These are phyloP conservation scores for Carcina quercana DNA, from an alignment of 2,888 invertebrate genomes.

Conservation along the genomic window DNA sequence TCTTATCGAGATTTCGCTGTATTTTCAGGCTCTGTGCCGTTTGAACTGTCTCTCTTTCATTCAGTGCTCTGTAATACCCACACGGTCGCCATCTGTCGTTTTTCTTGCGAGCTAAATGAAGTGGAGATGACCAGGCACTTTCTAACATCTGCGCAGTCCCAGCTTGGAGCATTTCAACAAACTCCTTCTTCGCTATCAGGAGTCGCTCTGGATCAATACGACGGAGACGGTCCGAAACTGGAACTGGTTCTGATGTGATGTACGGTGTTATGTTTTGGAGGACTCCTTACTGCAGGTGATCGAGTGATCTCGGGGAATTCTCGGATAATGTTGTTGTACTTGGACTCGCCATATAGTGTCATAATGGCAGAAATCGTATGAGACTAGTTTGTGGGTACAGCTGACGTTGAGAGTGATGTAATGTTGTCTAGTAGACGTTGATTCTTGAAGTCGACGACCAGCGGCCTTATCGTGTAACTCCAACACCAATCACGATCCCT, in stretches of 20 bases:
- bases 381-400: too few relatives aligned
- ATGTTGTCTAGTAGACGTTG: too few relatives aligned
- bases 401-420: too few relatives aligned
- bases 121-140: slow-evolving; percentile 14
- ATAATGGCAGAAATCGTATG: too few relatives aligned
- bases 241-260: slow-evolving; percentile 9
- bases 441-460: too few relatives aligned
- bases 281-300: neutral
- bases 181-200: slow-evolving; percentile 8
- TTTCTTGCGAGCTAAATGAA: slow-evolving; percentile 13
- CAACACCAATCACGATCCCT: too few relatives aligned
- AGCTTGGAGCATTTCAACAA: slow-evolving; percentile 9
- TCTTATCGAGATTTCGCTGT: too few relatives aligned
- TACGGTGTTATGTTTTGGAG: neutral
- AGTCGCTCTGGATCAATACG: slow-evolving; percentile 11
- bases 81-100: slow-evolving; percentile 13
- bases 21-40: too few relatives aligned
- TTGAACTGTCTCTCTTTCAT: too few relatives aligned
- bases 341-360: too few relatives aligned
- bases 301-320: neutral
- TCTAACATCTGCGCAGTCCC: slow-evolving; percentile 12
- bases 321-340: neutral
- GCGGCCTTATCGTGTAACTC: too few relatives aligned
- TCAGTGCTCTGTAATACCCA: slow-evolving; percentile 16
- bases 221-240: slow-evolving; percentile 9